phyloP scores from a whole-genome alignment of 1,140 invertebrate species.

The Pararge aegeria region DNA sequence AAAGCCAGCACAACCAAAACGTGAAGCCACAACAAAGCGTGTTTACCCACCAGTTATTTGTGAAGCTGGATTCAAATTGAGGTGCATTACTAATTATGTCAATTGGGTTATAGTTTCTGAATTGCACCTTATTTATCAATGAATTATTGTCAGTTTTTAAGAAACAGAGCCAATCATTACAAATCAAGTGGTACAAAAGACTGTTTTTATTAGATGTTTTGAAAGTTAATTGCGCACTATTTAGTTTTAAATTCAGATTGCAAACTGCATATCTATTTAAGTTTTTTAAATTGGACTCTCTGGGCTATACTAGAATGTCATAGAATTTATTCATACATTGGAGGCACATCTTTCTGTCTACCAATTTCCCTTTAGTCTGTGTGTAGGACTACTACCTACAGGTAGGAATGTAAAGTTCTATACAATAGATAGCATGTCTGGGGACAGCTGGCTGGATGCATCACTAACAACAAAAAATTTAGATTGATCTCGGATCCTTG shows the following conservation, averaged over 20 bases:
- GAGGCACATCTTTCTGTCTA: background rate
- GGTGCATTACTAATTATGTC: too few relatives aligned
- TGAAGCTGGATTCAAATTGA: too few relatives aligned
- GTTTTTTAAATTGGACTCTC: background rate
- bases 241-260: too few relatives aligned
- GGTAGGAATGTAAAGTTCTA: conserved; percentile 23
- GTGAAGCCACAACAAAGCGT: background rate
- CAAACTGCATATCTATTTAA: too few relatives aligned
- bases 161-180: too few relatives aligned
- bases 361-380: background rate
- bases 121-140: too few relatives aligned
- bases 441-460: conserved; percentile 12
- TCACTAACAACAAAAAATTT: conserved; percentile 58
- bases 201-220: too few relatives aligned
- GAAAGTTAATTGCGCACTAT: too few relatives aligned
- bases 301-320: background rate
- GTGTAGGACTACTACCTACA: conserved; percentile 3
- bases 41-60: too few relatives aligned
- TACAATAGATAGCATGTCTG: conserved; percentile 13
- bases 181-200: too few relatives aligned
- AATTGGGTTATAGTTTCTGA: too few relatives aligned
- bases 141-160: too few relatives aligned
- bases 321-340: background rate
- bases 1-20: background rate
- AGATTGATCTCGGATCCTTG: conserved; percentile 30